Percentiles rank a stretch among this genome's conserved stretches.
phyloP scores from a whole-genome alignment of 2,888 invertebrate species.

The Stratiomys singularior region DNA sequence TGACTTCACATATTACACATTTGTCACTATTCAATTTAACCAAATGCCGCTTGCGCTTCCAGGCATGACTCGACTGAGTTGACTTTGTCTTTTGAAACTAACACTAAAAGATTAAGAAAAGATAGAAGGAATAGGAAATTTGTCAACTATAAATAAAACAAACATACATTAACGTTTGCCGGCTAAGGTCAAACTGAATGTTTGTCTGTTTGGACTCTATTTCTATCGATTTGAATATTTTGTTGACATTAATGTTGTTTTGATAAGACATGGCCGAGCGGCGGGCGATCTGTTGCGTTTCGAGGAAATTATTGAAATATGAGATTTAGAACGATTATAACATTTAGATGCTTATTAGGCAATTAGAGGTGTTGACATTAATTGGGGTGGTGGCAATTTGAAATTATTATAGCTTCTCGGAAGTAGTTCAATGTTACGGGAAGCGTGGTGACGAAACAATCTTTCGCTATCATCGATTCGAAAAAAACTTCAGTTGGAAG shows the following conservation, averaged over 20 bases:
- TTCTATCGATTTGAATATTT: slow-evolving; percentile 34
- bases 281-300: background rate
- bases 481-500: no score
- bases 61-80: no score
- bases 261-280: background rate
- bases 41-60: no score
- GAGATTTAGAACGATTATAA: background rate
- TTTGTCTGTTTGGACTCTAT: slow-evolving; percentile 1
- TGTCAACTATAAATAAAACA: slow-evolving; percentile 30
- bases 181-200: slow-evolving; percentile 31
- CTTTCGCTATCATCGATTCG: no score
- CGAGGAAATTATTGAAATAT: slow-evolving; percentile 6
- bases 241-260: slow-evolving; percentile 5
- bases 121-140: slow-evolving; percentile 3
- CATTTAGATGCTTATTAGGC: background rate
- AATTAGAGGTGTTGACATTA: slow-evolving; percentile 7
- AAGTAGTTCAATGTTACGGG: no score
- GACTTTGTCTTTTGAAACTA: no score
- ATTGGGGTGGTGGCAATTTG: no score
- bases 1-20: background rate
- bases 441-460: no score
- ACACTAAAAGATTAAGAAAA: no score
- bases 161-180: background rate
- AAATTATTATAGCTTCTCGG: no score
- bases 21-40: no score